Percentiles rank a stretch among this genome's conserved stretches.
These are phyloP conservation scores for Mantis religiosa DNA, from an alignment of 2,888 invertebrate genomes.

Conservation along the genomic window DNA sequence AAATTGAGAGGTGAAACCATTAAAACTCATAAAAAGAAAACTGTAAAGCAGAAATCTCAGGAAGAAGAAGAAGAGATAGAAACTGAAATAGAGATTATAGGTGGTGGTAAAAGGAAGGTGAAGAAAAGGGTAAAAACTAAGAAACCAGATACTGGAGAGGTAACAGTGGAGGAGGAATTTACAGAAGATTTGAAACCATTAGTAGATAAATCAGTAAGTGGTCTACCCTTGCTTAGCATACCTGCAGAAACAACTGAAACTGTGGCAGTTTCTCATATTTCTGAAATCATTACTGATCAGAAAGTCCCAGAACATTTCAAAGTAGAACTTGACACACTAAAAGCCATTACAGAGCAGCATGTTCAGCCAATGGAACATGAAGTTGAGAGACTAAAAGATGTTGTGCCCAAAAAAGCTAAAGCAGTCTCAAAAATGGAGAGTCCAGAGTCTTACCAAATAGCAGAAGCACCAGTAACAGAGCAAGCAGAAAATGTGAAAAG, in stretches of 20 bases:
- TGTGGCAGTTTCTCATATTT: slow-evolving; percentile 46
- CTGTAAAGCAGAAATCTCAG: slow-evolving; percentile 29
- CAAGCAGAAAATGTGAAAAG: slow-evolving; percentile 30
- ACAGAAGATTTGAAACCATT: slow-evolving; percentile 46
- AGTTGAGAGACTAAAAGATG: slow-evolving; percentile 34
- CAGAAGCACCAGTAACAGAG: slow-evolving; percentile 44
- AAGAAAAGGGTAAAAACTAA: slow-evolving; percentile 42
- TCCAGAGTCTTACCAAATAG: slow-evolving; percentile 51
- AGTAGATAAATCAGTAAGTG: slow-evolving; percentile 40
- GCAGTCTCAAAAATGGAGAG: slow-evolving; percentile 44
- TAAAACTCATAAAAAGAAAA: slow-evolving; percentile 30
- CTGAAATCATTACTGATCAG: slow-evolving; percentile 35
- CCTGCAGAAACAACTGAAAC: slow-evolving; percentile 51
- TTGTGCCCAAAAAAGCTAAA: slow-evolving; percentile 36
- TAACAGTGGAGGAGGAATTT: slow-evolving; percentile 46
- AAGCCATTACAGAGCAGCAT: slow-evolving; percentile 49
- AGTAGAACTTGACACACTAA: slow-evolving; percentile 50
- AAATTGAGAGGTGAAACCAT: slow-evolving; percentile 26
- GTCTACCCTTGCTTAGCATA: slow-evolving; percentile 27
- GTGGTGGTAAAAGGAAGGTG: slow-evolving; percentile 35
- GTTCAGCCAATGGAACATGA: slow-evolving; percentile 49
- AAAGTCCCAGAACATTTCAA: slow-evolving; percentile 44
- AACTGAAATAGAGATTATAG: slow-evolving; percentile 38
- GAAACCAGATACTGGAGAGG: slow-evolving; percentile 46
- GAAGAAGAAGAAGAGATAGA: slow-evolving; percentile 41